These are phyloP conservation scores for Chaetodon auriga DNA, from an alignment of 2,113 vertebrate genomes.

Conservation along the genomic window DNA sequence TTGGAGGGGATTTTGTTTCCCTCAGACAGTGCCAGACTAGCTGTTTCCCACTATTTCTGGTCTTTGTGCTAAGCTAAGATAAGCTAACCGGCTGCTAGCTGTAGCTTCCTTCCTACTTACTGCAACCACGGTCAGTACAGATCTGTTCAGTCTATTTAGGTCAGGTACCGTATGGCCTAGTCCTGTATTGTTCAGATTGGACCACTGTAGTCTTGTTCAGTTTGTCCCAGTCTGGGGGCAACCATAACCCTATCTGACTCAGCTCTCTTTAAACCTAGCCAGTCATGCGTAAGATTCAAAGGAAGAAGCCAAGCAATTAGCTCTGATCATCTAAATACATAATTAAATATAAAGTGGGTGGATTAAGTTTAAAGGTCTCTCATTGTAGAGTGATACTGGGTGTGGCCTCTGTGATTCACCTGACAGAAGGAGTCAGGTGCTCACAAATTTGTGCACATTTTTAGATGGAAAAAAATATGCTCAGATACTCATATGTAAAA, in stretches of 20 bases:
- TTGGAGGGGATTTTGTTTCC: not conserved
- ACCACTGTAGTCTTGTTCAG: not conserved
- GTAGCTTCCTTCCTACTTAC: not conserved
- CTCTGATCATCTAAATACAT: not conserved
- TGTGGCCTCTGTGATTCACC: not conserved
- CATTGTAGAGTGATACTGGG: not conserved
- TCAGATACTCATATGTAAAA: conserved; percentile 72
- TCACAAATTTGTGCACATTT: conserved; percentile 23
- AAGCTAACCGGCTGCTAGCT: not conserved
- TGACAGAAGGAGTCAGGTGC: conserved; percentile 15
- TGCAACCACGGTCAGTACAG: not conserved
- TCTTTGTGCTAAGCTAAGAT: not conserved
- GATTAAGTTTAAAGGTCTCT: not conserved
- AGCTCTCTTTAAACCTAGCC: not conserved
- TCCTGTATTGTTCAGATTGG: not conserved
- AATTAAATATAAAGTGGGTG: not conserved
- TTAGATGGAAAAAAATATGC: not conserved
- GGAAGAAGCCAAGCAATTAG: not conserved
- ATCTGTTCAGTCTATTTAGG: not conserved
- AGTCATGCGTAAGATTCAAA: not conserved
- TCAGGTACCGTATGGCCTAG: not conserved
- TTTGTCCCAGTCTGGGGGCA: not conserved
- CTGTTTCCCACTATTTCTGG: not conserved
- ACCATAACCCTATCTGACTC: not conserved
- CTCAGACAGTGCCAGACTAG: not conserved